Base-by-base conservation (phyloP, 2,888 invertebrate genomes). In the Erynnis tages region DNA sequence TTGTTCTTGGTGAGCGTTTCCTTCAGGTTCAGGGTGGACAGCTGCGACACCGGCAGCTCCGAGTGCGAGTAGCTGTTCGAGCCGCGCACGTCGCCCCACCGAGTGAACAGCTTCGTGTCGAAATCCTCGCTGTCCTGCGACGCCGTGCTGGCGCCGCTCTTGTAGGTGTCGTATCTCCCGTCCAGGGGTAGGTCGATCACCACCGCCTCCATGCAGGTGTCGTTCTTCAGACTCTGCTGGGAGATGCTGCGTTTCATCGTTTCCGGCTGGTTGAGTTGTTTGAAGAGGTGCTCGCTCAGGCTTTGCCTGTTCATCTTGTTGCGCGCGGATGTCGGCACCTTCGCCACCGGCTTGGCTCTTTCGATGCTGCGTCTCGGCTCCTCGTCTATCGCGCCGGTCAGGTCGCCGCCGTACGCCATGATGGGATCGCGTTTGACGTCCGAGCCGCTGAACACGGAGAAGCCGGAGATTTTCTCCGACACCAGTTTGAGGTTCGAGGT, bases 51-150 rank as follows among this genome's bases (percentile, higher is more conserved):
- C 0, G 89, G 87, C 0, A 84, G 59, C 2, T 69, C 74, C 0
- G 67, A 59, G 29, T 78, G 71, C 0, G 86, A 79, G 32, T 87
- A 90, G 14, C 86, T 91, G 34, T 91, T 90, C 0, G 91, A 91
- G 0, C 13, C 90, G 0, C 91, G 70, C 0, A 90, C 78, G 0
- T 84, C 71, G 1, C 91, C 86, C 91, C 92, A 91, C 0, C 85
- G 60, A 17, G 85, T 90, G 41, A 87, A 81, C 2, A 71, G 72
- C 6, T 58, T 73, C 8, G 29, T 19, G 10, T 47, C 48, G 4
- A 59, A 67, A 30, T 55, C 79, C 53, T 54, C 61, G 8, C 67
- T 78, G 29, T 54, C 69, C 30, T 16, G 69, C 43, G 56, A 76
- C 30, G 63, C 62, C 2, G 56, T 59, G 0, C 81, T 81, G 0